Conservation (phyloP, 2,888 invertebrate species). For the Flexamia atlantica region DNA sequence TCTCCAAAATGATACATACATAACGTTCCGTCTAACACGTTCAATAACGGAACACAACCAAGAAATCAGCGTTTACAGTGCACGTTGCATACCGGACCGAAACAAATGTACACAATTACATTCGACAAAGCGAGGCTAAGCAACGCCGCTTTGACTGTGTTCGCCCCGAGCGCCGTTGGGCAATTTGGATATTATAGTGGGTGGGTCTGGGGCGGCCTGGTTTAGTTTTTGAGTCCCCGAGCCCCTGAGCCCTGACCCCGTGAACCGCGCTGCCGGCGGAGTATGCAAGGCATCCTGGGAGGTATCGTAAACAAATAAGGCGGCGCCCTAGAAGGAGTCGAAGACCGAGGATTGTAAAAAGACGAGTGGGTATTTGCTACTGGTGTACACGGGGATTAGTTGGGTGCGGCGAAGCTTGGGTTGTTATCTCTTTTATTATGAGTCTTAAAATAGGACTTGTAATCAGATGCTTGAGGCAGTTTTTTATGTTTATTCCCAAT, state of each 20-base stretch:
- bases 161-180: constrained; percentile 19
- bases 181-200: constrained; percentile 28
- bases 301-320: constrained; percentile 38
- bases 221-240: constrained; percentile 21
- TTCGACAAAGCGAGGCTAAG: constrained; percentile 20
- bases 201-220: constrained; percentile 15
- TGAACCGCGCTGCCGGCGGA: not conserved
- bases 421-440: no score
- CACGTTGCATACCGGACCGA: not conserved
- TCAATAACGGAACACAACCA: constrained; percentile 28
- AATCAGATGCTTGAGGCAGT: no score
- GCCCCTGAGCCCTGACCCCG: constrained; percentile 19
- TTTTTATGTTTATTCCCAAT: no score
- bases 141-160: constrained; percentile 33
- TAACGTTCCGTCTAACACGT: not conserved
- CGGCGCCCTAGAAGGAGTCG: constrained; percentile 33
- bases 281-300: not conserved
- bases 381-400: not conserved
- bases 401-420: not conserved
- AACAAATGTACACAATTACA: constrained; percentile 46
- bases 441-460: no score
- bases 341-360: not conserved
- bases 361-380: not conserved
- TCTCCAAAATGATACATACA: not conserved
- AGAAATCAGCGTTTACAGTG: constrained; percentile 29